These are phyloP conservation scores for Phalanger gymnotis DNA, from an alignment of 2,797 vertebrate species.

Conservation along the genomic window DNA sequence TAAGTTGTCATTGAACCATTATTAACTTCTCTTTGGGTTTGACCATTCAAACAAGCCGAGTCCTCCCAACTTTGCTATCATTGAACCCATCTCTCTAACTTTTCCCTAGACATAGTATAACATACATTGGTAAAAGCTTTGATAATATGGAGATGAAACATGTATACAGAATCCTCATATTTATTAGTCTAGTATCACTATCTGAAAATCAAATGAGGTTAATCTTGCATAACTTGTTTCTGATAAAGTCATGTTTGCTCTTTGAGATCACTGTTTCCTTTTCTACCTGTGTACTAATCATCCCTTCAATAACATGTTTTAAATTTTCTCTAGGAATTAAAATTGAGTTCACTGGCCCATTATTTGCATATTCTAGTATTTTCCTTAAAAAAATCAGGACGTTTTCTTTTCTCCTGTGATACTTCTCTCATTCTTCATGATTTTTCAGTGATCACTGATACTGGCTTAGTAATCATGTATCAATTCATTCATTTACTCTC, in stretches of 20 bases:
- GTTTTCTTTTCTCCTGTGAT: not conserved
- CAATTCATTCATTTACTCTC: not conserved
- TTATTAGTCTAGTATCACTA: not conserved
- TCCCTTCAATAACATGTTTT: not conserved
- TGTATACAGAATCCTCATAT: not conserved
- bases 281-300: not conserved
- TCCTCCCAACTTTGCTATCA: not conserved
- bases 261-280: not conserved
- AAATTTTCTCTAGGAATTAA: not conserved
- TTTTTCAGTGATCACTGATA: not conserved
- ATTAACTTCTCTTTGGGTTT: not conserved
- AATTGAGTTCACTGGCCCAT: not conserved
- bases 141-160: not conserved
- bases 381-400: not conserved
- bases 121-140: not conserved
- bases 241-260: not conserved
- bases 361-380: not conserved
- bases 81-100: not conserved
- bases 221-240: not conserved
- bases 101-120: not conserved
- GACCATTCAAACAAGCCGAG: not conserved
- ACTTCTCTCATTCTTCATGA: not conserved
- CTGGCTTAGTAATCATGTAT: not conserved
- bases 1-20: not conserved
- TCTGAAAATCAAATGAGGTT: not conserved